Evolutionary conservation across 2,797 vertebrate genomes (phyloP).

Genomic region (Pangasius macronema): DNA sequence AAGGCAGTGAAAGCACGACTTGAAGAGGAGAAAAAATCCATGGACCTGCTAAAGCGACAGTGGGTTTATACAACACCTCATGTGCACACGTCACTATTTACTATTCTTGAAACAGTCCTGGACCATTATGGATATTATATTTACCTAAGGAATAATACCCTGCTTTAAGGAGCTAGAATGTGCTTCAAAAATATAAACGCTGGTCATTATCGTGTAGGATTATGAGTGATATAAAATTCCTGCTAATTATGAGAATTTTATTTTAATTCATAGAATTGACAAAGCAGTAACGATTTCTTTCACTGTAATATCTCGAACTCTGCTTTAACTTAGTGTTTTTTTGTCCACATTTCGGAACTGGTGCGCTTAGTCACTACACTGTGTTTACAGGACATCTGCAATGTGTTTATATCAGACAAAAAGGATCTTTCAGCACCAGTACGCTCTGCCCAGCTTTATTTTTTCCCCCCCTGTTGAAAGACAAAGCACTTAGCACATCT

Average conservation of each 20-base stretch:
- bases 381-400: conserved; percentile 48
- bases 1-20: conserved; percentile 92
- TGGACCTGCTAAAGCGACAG: conserved; percentile 97
- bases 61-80: conserved; percentile 66
- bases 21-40: conserved; percentile 92
- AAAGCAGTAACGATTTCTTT: not conserved
- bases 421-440: conserved; percentile 37
- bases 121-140: conserved; percentile 15
- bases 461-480: not conserved
- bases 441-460: conserved; percentile 10
- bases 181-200: not conserved
- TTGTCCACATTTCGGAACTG: not conserved
- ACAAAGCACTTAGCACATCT: conserved; percentile 35
- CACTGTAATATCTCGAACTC: not conserved
- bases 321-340: not conserved
- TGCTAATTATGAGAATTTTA: not conserved
- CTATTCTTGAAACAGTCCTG: not conserved
- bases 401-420: conserved; percentile 41
- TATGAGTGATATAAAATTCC: not conserved
- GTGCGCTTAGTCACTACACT: not conserved
- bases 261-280: not conserved
- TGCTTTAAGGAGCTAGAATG: not conserved
- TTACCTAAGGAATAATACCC: not conserved
- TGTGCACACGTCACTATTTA: not conserved
- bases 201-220: not conserved